Evolutionary conservation across 1,140 invertebrate species (phyloP).

Genomic region (Oryzaephilus surinamensis): DNA sequence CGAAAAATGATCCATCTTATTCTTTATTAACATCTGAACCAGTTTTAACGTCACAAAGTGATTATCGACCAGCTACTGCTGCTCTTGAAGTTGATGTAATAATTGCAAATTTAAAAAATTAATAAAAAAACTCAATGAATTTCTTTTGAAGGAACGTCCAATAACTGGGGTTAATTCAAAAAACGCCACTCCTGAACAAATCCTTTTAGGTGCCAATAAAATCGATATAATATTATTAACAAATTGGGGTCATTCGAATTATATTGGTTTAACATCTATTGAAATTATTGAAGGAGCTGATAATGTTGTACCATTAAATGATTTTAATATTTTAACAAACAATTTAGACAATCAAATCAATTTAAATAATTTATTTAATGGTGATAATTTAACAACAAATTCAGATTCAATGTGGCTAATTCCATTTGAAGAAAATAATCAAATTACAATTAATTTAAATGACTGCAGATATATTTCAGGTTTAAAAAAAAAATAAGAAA

Average conservation of each 20-base stretch:
- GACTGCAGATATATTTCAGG: conserved; percentile 42
- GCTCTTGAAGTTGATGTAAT: conserved; percentile 17
- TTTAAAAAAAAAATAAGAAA: conserved; percentile 2
- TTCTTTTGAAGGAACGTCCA: conserved; percentile 15
- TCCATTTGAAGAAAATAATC: conserved; percentile 35
- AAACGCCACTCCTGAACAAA: conserved; percentile 17
- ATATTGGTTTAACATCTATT: conserved; percentile 48
- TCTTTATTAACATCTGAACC: conserved; percentile 41
- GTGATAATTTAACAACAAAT: conserved; percentile 47
- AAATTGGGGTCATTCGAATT: conserved; percentile 46
- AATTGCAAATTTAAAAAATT: conserved; percentile 1
- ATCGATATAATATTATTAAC: conserved; percentile 44
- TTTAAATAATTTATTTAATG: conserved; percentile 35
- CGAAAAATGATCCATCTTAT: conserved; percentile 58
- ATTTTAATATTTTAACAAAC: background rate
- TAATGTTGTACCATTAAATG: conserved; percentile 6
- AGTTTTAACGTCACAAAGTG: conserved; percentile 18
- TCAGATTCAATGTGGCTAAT: conserved; percentile 51
- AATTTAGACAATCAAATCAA: background rate
- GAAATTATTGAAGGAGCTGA: conserved; percentile 38
- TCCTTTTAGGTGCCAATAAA: conserved; percentile 23
- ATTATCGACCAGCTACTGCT: conserved; percentile 48
- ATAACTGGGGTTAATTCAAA: conserved; percentile 13
- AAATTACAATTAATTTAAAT: conserved; percentile 41
- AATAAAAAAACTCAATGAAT: conserved; percentile 3